Conservation (phyloP, 2,888 invertebrate species). For the Ophion ellenae region DNA sequence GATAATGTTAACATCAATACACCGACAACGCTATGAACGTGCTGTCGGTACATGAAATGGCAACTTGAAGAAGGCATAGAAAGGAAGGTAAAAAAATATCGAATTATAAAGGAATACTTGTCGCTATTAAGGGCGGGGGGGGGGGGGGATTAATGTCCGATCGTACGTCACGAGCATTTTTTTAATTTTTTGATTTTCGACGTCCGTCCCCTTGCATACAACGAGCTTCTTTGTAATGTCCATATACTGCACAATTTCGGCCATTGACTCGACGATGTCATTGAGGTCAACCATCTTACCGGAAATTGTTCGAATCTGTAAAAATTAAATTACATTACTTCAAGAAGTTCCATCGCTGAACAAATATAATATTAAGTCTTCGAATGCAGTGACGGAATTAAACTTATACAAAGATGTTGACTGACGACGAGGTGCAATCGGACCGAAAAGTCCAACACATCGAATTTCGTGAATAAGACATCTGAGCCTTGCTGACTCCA, state of each 20-base stretch:
- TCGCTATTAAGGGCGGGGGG: no score
- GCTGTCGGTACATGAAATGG: no score
- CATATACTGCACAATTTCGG: not conserved
- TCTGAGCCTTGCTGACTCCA: constrained; percentile 11
- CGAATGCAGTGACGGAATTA: not conserved
- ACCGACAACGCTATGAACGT: no score
- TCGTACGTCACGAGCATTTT: no score
- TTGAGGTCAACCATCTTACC: not conserved
- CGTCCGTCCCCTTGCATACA: not conserved
- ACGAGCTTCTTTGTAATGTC: not conserved
- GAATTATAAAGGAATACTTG: no score
- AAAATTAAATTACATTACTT: not conserved
- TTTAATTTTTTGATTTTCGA: not conserved
- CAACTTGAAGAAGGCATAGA: no score
- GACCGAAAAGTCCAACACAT: constrained; percentile 1
- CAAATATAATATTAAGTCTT: not conserved
- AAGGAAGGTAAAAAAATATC: no score
- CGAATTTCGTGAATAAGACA: not conserved
- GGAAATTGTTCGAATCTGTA: constrained; percentile 7
- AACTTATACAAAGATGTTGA: not conserved
- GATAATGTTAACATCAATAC: no score
- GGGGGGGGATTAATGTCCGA: no score
- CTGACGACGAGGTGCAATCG: constrained; percentile 1
- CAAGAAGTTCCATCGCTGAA: not conserved
- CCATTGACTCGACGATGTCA: not conserved